Evolutionary conservation across 2,797 vertebrate genomes (phyloP).

Genomic region (Luscinia megarhynchos): DNA sequence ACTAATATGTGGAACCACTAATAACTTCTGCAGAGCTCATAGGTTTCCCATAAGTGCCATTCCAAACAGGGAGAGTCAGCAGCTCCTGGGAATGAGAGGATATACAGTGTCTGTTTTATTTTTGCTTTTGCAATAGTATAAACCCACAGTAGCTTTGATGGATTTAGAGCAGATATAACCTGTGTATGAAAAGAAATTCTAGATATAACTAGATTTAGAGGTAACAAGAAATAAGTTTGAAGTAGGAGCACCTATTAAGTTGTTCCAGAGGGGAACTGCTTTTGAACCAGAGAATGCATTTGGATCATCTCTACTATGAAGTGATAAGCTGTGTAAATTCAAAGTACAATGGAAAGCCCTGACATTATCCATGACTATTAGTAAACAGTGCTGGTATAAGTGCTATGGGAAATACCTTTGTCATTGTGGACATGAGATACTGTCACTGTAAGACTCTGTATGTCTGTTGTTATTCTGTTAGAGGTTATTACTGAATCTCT

Average conservation of each 20-base stretch:
- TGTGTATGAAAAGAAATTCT: neutral
- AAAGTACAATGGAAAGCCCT: conserved; percentile 9
- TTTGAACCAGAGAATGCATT: neutral
- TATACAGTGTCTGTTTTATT: neutral
- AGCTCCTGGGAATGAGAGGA: neutral
- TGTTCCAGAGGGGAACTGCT: neutral
- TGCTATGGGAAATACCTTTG: neutral
- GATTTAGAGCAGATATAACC: neutral
- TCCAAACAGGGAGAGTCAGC: neutral
- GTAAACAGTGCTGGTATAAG: neutral
- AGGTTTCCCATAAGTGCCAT: neutral
- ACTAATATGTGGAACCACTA: no score
- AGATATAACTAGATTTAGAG: neutral
- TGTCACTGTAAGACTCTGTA: neutral
- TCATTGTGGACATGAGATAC: neutral
- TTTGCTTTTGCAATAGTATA: neutral
- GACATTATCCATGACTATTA: neutral
- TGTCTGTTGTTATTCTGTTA: neutral
- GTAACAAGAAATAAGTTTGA: neutral
- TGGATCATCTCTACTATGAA: neutral
- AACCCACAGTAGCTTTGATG: neutral
- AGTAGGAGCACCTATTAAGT: neutral
- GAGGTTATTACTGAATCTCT: neutral
- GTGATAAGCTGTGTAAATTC: conserved; percentile 15
- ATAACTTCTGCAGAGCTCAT: neutral